A percentile compares a stretch with the other conserved stretches of the same genome.
phyloP scores from a whole-genome alignment of 2,888 invertebrate species.

The Liopterus haemorrhoidalis region DNA sequence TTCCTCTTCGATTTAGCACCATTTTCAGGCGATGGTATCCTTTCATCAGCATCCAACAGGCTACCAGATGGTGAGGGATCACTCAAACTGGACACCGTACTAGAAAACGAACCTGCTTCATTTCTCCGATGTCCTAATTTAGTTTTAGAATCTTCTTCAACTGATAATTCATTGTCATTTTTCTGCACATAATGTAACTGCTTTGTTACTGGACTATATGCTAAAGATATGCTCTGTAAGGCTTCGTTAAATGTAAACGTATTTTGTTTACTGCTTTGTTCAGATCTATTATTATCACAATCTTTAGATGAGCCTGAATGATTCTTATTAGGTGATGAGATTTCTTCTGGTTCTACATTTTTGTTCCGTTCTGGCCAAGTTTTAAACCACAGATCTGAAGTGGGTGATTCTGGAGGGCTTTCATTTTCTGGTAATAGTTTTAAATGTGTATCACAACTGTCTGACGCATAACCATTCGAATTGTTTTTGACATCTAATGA shows the following conservation, averaged over 20 bases:
- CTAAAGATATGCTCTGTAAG: slow-evolving; percentile 65
- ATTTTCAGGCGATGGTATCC: slow-evolving; percentile 34
- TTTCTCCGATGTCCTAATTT: slow-evolving; percentile 48
- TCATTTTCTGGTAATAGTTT: slow-evolving; percentile 33
- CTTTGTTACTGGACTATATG: slow-evolving; percentile 69
- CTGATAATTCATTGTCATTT: slow-evolving; percentile 17
- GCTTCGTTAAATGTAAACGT: slow-evolving; percentile 60
- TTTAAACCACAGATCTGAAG: slow-evolving; percentile 45
- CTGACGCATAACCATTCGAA: slow-evolving; percentile 28
- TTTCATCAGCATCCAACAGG: slow-evolving; percentile 42
- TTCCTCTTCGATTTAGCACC: slow-evolving; percentile 55
- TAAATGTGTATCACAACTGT: slow-evolving; percentile 37
- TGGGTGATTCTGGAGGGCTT: slow-evolving; percentile 32
- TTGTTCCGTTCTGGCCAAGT: slow-evolving; percentile 49
- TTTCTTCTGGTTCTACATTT: slow-evolving; percentile 33
- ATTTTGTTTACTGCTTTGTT: slow-evolving; percentile 32
- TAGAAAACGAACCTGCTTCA: slow-evolving; percentile 60
- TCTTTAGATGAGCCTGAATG: slow-evolving; percentile 28
- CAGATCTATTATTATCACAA: slow-evolving; percentile 31
- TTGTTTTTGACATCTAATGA: slow-evolving; percentile 39
- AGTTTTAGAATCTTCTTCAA: slow-evolving; percentile 22
- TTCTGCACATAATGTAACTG: slow-evolving; percentile 57
- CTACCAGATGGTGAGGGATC: slow-evolving; percentile 62
- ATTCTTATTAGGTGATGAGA: slow-evolving; percentile 31
- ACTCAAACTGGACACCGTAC: slow-evolving; percentile 65